Base-by-base conservation (phyloP, 1,140 invertebrate genomes). In the Drosophila arizonae region DNA sequence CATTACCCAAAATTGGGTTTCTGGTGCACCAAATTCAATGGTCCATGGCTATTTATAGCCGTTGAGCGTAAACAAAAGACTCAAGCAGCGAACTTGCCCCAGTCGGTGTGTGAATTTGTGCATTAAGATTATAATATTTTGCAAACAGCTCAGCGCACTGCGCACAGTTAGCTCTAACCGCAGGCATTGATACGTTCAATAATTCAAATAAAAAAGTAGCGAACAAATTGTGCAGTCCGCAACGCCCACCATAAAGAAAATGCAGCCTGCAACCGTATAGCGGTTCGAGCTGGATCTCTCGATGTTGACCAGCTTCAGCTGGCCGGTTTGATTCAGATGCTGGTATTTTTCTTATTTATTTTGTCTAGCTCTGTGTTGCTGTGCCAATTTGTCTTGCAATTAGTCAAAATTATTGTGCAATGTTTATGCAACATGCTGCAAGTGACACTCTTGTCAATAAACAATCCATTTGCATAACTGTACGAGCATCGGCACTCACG, bases 351-450 rank as follows among this genome's bases (percentile, higher is more conserved):
- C 21, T 41, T 41, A 48, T 50, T 66, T 61, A 63, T 33, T 66
- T 67, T 62, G 54, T 17, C 21, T 30, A 39, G 15, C 51, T 33
- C 51, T 33, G 15, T 36, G 15, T 10, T 24, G 64, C 54, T 33
- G 36, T 69, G 77, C 65, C 82, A 79, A 86, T 86, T 86, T 87
- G 76, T 61, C 76, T 68, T 87, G 82, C 82, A 86, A 86, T 86
- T 86, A 86, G 82, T 86, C 82, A 87, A 86, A 86, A 86, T 86
- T 76, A 86, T 86, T 87, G 82, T 87, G 82, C 82, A 87, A 86
- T 86, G 82, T 86, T 86, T 86, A 82, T 76, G 72, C 82, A 87
- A 75, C 82, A 71, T 79, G 68, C 76, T 51, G 72, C 82, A 65
- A 82, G 78, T 86, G 81, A 87, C 81, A 87, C 82, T 87, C 73